Base-by-base conservation (phyloP, 2,797 vertebrate genomes). In the Ctenopoma kingsleyae region DNA sequence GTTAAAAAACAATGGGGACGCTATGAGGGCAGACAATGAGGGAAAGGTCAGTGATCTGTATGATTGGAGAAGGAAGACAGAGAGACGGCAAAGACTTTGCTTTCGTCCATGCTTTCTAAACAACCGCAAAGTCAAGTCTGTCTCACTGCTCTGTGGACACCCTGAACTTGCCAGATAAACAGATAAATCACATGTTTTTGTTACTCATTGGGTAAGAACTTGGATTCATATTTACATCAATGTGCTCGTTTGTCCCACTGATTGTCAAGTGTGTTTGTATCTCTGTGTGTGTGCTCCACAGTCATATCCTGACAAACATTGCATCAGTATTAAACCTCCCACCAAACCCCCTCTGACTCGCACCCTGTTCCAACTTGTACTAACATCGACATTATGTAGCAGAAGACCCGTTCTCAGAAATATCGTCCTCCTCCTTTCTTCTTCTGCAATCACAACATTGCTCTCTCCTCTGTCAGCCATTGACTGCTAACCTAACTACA, bases 361-460 rank as follows among this genome's bases (percentile, higher is more conserved):
- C 75, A 71, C 19, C 25, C 43, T 62, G 51, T 71, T 75, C 36
- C 63, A 76, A 38, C 56, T 74, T 75, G 44, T 25, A n/a, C 76
- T 72, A 61, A 62, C 58, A 57, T 71, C 44, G 54, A 68, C 77
- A 59, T 58, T 44, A 59, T 77, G 78, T 70, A 72, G 63, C 66
- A 46, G 56, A 70, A 59, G 49, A 59, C 48, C 52, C 71, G 8
- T 84, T 88, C 81, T 70, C 48, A 60, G 77, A 81, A 84, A 77
- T 71, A 41, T 58, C 5, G 2, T 53, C 62, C 70, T 76, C 43
- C 47, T 27, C 15, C 67, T 80, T 79, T 56, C 53, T 75, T 57
- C 43, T 74, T 25, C 5, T 11, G 52, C 58, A 64, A 55, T 76
- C 65, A 79, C 64, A 56, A 69, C 62, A 70, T 44, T 43, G 20